Evolutionary conservation across 2,797 vertebrate genomes (phyloP).

Genomic region (Onychomys arenicola): DNA sequence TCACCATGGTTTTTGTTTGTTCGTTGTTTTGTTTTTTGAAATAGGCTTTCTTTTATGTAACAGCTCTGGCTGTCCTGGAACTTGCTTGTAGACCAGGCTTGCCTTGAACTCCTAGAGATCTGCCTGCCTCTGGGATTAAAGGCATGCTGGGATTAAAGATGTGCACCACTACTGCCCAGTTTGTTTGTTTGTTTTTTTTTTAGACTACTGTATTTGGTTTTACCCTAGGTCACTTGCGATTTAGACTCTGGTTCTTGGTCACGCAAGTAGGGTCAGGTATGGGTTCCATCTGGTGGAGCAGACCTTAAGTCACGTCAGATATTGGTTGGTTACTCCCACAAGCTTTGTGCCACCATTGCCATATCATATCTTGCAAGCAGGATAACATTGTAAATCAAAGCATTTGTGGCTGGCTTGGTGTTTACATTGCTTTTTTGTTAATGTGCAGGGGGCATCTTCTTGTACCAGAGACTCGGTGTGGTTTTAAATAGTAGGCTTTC

Average conservation of each 20-base stretch:
- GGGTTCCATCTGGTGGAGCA: neutral
- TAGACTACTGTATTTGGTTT: neutral
- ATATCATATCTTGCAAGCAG: neutral
- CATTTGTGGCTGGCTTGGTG: neutral
- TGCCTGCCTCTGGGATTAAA: neutral
- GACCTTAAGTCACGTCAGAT: neutral
- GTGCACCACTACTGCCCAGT: neutral
- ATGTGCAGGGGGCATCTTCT: neutral
- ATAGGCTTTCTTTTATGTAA: neutral
- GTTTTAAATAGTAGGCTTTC: constrained; percentile 18
- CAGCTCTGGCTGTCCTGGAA: neutral
- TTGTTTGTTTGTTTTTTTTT: neutral
- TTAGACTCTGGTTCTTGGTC: neutral
- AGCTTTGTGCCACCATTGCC: neutral
- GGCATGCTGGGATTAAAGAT: neutral
- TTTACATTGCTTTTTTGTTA: neutral
- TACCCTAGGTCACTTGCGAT: neutral
- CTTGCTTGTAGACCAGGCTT: neutral
- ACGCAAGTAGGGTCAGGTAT: neutral
- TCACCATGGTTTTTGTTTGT: neutral
- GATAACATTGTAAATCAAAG: neutral
- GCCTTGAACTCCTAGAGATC: neutral
- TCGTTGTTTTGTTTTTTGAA: neutral
- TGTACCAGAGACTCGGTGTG: neutral
- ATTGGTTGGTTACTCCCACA: neutral